Conservation (phyloP, 2,113 vertebrate genomes). For the Aramus guarauna region DNA sequence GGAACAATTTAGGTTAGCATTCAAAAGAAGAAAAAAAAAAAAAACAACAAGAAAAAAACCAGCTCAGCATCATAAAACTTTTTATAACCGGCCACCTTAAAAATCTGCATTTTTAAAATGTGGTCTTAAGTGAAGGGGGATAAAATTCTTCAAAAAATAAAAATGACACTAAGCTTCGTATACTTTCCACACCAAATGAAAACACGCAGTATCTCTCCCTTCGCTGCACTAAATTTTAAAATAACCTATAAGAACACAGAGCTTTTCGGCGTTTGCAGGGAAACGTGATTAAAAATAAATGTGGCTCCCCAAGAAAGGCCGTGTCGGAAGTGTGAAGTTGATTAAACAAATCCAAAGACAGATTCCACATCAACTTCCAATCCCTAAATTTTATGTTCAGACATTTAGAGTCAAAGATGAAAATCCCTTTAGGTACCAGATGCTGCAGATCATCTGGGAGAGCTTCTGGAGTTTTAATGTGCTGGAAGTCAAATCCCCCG, state of each 20-base stretch:
- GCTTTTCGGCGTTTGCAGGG: neutral
- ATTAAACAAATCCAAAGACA: constrained; percentile 76
- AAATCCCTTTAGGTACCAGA: constrained; percentile 91
- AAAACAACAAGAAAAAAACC: neutral
- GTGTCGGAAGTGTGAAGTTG: constrained; percentile 67
- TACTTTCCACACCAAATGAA: neutral
- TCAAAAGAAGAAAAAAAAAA: neutral
- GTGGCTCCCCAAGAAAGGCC: constrained; percentile 57
- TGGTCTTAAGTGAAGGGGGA: neutral
- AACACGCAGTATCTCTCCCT: neutral
- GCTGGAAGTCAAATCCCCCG: constrained; percentile 80
- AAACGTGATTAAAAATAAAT: constrained; percentile 67
- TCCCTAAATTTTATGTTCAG: constrained; percentile 79
- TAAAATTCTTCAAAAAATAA: neutral
- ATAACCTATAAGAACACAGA: constrained; percentile 32
- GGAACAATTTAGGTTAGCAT: constrained; percentile 49
- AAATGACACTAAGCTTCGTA: constrained; percentile 37
- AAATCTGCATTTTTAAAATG: constrained; percentile 31
- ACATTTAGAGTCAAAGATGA: constrained; percentile 84
- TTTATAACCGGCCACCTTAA: constrained; percentile 48
- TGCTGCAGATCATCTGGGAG: constrained; percentile 81
- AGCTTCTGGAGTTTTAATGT: constrained; percentile 82
- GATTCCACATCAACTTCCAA: constrained; percentile 70
- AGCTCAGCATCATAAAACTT: constrained; percentile 65
- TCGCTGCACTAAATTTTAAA: constrained; percentile 22